Base-by-base conservation (phyloP, 2,888 invertebrate species). In the Lepetodrilus schrolli region DNA sequence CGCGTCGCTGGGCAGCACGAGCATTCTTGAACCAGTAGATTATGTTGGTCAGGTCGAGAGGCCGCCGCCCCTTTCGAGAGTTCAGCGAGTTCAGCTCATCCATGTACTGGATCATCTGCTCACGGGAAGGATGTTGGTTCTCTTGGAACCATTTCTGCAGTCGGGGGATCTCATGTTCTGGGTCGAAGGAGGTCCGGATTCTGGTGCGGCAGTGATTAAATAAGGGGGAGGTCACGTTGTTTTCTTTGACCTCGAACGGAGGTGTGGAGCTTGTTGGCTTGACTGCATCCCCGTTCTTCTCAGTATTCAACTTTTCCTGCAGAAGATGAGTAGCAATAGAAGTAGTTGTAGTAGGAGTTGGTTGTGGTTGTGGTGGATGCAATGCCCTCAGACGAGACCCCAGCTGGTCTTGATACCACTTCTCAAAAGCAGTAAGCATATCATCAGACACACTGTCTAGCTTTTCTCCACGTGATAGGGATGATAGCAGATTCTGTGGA, bases 181-280 rank as follows among this genome's bases (percentile, higher is more conserved):
- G 97, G 91, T 98, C 98, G 87, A 98, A 98, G 88, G 97, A 97
- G 20, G 98, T 98, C 81, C 98, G 93, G 96, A 98, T 97, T 85
- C 98, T 93, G 2, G 90, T 89, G 74, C 65, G 49, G 34, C 65
- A 38, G 70, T 69, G 49, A 30, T 78, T 77, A 10, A 68, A 68
- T 74, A 76, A 65, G 76, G 77, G 69, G 78, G 51, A 70, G 78
- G 73, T 73, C 79, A 66, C 75, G 76, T 66, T 76, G 76, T n/a
- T 78, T 79, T 65, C 75, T 70, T 72, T 75, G 70, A 81, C 30
- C 80, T 88, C 86, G 43, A 78, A 78, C 70, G 78, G 75, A 26
- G 76, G 75, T 43, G 74, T 78, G 23, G 80, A 76, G n/a, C 77
- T 74, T 20, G 79, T 74, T 3, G 77, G 74, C 1, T 76, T 72